phyloP scores from a whole-genome alignment of 2,113 vertebrate genomes.

The Merops nubicus region DNA sequence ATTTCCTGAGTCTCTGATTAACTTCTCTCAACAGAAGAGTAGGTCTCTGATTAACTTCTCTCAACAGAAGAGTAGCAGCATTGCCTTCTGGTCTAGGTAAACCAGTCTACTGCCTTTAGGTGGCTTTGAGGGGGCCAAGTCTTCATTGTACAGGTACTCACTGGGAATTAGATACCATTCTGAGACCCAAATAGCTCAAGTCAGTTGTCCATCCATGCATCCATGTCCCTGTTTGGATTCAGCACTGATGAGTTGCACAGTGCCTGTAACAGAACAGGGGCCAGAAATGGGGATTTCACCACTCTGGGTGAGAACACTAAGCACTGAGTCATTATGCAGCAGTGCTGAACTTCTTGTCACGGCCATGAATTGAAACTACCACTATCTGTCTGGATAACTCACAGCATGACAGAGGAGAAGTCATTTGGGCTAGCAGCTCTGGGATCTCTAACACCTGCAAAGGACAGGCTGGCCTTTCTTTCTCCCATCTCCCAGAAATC shows the following conservation, averaged over 20 bases:
- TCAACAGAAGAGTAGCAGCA: neutral
- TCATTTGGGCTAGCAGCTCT: neutral
- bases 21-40: neutral
- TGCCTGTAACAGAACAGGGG: neutral
- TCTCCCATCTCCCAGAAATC: neutral
- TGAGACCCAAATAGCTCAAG: neutral
- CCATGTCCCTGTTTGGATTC: neutral
- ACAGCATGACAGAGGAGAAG: neutral
- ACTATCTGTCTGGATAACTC: neutral
- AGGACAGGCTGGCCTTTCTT: neutral
- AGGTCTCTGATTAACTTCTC: no score
- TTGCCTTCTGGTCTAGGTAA: neutral
- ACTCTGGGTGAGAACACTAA: accelerated
- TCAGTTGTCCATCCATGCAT: neutral
- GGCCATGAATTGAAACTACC: neutral
- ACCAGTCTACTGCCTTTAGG: neutral
- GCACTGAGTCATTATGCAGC: neutral
- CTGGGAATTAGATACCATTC: neutral
- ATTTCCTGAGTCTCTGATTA: neutral
- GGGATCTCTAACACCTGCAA: neutral
- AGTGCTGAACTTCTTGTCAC: neutral
- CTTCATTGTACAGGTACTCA: neutral
- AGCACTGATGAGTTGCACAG: neutral
- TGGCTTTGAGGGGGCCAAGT: neutral
- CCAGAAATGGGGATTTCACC: neutral